These are phyloP conservation scores for Hipposideros armiger DNA, from an alignment of 2,113 vertebrate genomes.

Conservation along the genomic window DNA sequence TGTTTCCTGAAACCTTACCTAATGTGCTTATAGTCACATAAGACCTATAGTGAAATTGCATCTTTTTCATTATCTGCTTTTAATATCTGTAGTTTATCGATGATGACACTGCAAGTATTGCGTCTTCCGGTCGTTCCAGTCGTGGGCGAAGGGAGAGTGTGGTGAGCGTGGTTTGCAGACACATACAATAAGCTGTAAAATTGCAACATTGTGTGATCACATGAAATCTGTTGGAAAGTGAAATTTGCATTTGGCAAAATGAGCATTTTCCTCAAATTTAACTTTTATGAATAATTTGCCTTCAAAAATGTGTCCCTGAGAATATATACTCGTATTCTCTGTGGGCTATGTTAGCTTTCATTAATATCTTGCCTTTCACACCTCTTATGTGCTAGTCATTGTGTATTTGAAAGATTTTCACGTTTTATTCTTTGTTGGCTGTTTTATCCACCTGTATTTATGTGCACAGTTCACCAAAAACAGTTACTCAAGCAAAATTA, in stretches of 20 bases:
- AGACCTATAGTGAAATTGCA: neutral
- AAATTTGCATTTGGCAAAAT: conserved; percentile 11
- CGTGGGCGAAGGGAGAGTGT: conserved; percentile 90
- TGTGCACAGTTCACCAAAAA: neutral
- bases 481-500: conserved; percentile 3
- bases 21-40: neutral
- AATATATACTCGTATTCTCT: neutral
- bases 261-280: conserved; percentile 24
- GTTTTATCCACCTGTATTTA: neutral
- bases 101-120: conserved; percentile 89
- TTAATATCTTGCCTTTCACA: neutral
- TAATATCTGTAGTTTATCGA: conserved; percentile 89
- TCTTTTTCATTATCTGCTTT: conserved; percentile 65
- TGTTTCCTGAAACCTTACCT: neutral
- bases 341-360: neutral
- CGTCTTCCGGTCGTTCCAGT: conserved; percentile 88
- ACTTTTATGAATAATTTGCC: neutral
- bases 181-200: neutral
- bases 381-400: neutral
- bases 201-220: neutral
- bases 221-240: neutral
- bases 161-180: conserved; percentile 89
- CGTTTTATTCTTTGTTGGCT: conserved; percentile 14
- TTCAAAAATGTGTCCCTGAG: conserved; percentile 10
- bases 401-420: conserved; percentile 27